Evolutionary conservation across 2,113 vertebrate genomes (phyloP).

Genomic region (Ancistrus triradiatus): DNA sequence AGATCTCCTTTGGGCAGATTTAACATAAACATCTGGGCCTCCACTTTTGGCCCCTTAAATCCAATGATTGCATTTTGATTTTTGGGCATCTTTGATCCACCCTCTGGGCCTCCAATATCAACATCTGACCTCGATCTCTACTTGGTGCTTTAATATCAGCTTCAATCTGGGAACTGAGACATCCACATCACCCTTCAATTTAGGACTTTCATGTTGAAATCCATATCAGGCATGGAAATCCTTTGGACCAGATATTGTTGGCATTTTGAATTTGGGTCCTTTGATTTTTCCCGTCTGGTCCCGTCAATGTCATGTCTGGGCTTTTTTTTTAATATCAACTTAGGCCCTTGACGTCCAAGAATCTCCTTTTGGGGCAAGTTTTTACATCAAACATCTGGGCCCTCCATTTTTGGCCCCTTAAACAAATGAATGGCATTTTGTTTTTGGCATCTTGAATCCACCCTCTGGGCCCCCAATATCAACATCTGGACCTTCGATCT

Average conservation of each 20-base stretch:
- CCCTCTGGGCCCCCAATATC: no score
- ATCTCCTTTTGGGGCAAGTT: slow-evolving; percentile 39
- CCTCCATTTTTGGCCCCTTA: slow-evolving; percentile 46
- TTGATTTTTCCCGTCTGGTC: slow-evolving; percentile 23
- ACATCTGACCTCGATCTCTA: slow-evolving; percentile 20
- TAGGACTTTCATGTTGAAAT: slow-evolving; percentile 32
- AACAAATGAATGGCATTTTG: slow-evolving; percentile 55
- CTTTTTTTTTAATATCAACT: slow-evolving; percentile 27
- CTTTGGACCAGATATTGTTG: slow-evolving; percentile 16
- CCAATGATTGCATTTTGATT: slow-evolving; percentile 28
- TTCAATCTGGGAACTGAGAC: slow-evolving; percentile 17
- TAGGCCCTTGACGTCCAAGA: slow-evolving; percentile 63
- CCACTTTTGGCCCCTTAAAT: slow-evolving; percentile 19
- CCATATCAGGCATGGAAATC: slow-evolving; percentile 24
- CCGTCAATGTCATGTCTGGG: slow-evolving; percentile 16
- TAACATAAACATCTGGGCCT: background rate
- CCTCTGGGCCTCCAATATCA: slow-evolving; percentile 8
- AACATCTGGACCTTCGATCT: slow-evolving; percentile 21
- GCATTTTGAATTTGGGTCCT: slow-evolving; percentile 26
- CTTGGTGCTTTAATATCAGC: slow-evolving; percentile 20
- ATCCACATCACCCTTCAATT: slow-evolving; percentile 22
- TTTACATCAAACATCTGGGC: no score
- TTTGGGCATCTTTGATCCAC: slow-evolving; percentile 39
- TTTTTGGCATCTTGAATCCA: slow-evolving; percentile 56
- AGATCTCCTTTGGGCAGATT: slow-evolving; percentile 42